Base-by-base conservation (phyloP, 2,113 vertebrate species). In the Edolisoma coerulescens region DNA sequence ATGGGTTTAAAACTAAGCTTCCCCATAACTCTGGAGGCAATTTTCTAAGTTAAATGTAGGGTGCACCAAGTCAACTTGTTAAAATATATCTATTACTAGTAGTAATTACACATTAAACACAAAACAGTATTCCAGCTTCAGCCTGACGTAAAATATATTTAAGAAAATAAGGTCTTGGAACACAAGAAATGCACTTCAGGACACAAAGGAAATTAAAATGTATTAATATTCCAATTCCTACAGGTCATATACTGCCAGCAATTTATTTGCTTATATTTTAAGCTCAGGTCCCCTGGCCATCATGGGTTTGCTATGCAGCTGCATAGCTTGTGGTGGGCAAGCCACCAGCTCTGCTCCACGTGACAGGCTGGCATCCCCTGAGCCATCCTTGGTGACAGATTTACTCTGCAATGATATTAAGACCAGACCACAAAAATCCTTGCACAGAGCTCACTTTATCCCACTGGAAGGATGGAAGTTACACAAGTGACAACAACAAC, bases 201-300 rank as follows among this genome's bases (percentile, higher is more conserved):
- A 73, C 37, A 85, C 49, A 85, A 87, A 89, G 56, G 56, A 93
- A 90, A 90, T 75, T 19, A 70, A 90, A 92, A 80, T 26, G 6
- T 7, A 86, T 75, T 52, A 86, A 47, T 93, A 87, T 60, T 70
- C 63, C 5, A 2, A 60, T 59, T 81, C 68, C 71, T 88, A n/a
- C 26, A 47, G 41, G 67, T 90, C 82, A 67, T n/a, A 52, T 21
- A 83, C 33, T n/a, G 26, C 63, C 44, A 77, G 73, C n/a, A 54
- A 68, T 83, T 89, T 67, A 50, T 92, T 88, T 93, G 76, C 47
- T 82, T 96, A 33, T 87, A 87, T 93, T 97, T 84, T 87, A 87
- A 91, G 90, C 49, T 22, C 39, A 81, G 14, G 30, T 83, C 26
- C 33, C 70, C 81, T 45, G 75, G 68, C 71, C 59, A 70, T 93